A percentile compares a stretch with the other conserved stretches of the same genome.
These are phyloP conservation scores for Actinia equina DNA, from an alignment of 64 coral and sea anemone genomes.

Conservation along the genomic window DNA sequence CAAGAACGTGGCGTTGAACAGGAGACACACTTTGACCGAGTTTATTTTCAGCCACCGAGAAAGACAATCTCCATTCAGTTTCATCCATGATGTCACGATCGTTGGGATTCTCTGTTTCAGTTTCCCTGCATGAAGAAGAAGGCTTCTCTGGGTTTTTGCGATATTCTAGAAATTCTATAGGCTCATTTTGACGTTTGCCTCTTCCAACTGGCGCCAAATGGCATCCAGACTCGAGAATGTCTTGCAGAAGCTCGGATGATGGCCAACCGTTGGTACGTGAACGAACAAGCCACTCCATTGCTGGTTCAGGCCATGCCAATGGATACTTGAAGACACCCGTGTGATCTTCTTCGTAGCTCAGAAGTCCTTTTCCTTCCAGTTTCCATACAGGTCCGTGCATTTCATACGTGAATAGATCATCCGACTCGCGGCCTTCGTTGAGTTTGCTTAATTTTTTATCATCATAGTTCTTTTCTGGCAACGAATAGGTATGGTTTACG, in stretches of 20 bases:
- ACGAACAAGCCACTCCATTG: constrained; percentile 84
- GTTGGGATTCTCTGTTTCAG: not conserved
- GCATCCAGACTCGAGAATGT: constrained; percentile 63
- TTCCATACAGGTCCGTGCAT: constrained; percentile 71
- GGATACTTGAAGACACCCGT: constrained; percentile 62
- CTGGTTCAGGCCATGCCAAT: constrained; percentile 60
- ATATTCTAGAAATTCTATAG: constrained; percentile 32
- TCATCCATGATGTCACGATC: constrained; percentile 42
- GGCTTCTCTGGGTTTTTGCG: constrained; percentile 24
- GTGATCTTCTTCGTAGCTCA: constrained; percentile 32
- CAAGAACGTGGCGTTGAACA: constrained; percentile 54
- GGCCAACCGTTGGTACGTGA: constrained; percentile 60
- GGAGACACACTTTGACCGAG: constrained; percentile 59
- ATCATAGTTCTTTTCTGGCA: not conserved
- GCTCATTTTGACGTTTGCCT: constrained; percentile 41
- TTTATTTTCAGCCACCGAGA: constrained; percentile 73
- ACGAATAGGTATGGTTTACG: constrained; percentile 40
- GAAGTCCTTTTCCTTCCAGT: not conserved
- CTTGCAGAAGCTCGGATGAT: constrained; percentile 52
- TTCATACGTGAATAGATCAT: constrained; percentile 11
- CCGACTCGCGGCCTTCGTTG: not conserved
- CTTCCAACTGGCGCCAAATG: constrained; percentile 79
- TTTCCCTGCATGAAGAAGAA: not conserved
- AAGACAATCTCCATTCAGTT: constrained; percentile 73
- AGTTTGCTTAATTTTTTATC: not conserved